phyloP scores from a whole-genome alignment of 1,140 invertebrate genomes.

The Atta cephalotes region DNA sequence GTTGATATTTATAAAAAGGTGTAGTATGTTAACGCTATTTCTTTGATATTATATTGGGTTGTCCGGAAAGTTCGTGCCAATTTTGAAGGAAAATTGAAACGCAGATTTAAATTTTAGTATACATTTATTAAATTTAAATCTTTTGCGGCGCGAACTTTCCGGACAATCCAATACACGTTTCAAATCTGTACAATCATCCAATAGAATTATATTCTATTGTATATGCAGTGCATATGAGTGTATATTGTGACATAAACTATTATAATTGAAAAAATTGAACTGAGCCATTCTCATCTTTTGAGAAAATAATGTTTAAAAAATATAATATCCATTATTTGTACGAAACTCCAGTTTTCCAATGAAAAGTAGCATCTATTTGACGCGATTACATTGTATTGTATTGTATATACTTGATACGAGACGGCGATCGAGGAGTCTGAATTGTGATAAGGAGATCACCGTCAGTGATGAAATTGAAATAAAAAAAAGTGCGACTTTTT shows the following conservation, averaged over 20 bases:
- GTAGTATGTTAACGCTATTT: no score
- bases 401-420: not conserved
- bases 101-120: no score
- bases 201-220: not conserved
- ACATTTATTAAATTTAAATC: no score
- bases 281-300: not conserved
- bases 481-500: constrained; percentile 4
- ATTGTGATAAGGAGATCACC: no score
- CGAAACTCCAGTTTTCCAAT: not conserved
- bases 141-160: no score
- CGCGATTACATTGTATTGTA: not conserved
- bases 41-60: no score
- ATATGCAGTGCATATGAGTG: no score
- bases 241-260: not conserved
- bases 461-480: not conserved
- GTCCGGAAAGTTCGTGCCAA: no score
- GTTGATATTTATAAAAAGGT: not conserved
- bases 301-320: not conserved
- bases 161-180: not conserved
- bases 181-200: not conserved
- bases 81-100: no score
- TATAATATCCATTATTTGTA: not conserved
- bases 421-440: no score
- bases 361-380: not conserved
- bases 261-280: not conserved